A percentile compares a stretch with the other conserved stretches of the same genome.
Evolutionary conservation across 2,888 invertebrate genomes (phyloP).

Genomic region (Drosophila birchii): DNA sequence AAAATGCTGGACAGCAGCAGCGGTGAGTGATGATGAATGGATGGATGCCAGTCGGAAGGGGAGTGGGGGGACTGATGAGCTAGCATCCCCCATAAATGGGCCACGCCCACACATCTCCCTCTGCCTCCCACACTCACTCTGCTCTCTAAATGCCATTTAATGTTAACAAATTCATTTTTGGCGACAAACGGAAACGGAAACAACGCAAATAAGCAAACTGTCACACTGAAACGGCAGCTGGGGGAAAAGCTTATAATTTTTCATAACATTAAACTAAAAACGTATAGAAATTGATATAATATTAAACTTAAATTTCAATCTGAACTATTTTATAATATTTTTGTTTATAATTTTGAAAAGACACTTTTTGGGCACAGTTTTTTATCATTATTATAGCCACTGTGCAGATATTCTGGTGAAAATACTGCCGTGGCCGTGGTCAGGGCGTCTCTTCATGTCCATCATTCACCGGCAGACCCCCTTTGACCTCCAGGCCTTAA

Average conservation of each 20-base stretch:
- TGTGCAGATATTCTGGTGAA: slow-evolving; percentile 16
- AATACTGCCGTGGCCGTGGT: neutral
- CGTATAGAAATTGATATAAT: neutral
- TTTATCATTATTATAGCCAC: neutral
- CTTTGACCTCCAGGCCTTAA: slow-evolving; percentile 4
- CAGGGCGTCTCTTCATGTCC: slow-evolving; percentile 14
- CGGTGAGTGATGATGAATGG: slow-evolving; percentile 52
- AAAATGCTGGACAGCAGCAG: slow-evolving; percentile 10
- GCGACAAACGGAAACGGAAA: slow-evolving; percentile 66
- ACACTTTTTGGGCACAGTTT: neutral
- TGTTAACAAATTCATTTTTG: slow-evolving; percentile 74
- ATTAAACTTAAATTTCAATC: no score
- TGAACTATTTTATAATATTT: neutral
- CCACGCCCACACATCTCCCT: slow-evolving; percentile 8
- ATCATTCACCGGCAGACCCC: slow-evolving; percentile 20
- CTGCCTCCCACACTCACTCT: slow-evolving; percentile 1
- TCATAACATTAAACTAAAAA: neutral
- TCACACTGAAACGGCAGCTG: slow-evolving; percentile 7
- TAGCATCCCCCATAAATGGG: neutral
- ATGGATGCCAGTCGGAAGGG: slow-evolving; percentile 31
- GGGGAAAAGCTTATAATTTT: neutral
- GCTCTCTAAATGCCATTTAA: slow-evolving; percentile 61
- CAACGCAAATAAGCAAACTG: slow-evolving; percentile 33
- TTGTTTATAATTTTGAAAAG: no score
- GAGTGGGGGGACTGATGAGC: neutral